These are phyloP conservation scores for Osmerus eperlanus DNA, from an alignment of 2,113 vertebrate genomes.

Conservation along the genomic window DNA sequence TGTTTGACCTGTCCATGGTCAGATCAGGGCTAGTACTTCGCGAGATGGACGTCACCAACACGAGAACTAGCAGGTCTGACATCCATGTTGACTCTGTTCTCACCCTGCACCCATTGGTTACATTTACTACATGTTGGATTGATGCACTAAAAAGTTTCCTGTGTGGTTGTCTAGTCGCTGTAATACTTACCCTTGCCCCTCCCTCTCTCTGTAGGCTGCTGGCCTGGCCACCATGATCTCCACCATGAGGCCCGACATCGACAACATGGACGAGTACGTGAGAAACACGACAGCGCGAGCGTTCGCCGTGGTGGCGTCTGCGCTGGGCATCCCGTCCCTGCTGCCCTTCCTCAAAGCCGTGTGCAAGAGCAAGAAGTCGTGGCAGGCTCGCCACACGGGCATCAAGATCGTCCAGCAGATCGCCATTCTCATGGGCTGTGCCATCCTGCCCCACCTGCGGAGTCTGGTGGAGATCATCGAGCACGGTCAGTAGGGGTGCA, in stretches of 20 bases:
- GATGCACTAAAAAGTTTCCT: neutral
- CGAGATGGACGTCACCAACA: constrained; percentile 55
- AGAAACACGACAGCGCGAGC: constrained; percentile 97
- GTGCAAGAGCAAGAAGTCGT: constrained; percentile 98
- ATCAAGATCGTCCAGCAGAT: constrained; percentile 99
- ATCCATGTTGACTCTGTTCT: constrained; percentile 45
- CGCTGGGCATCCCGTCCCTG: constrained; percentile 95
- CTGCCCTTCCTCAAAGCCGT: constrained; percentile 97
- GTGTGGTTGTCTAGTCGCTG: neutral
- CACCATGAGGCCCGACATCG: constrained; percentile 97
- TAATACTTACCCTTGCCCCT: neutral
- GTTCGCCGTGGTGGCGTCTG: constrained; percentile 96
- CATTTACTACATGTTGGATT: neutral
- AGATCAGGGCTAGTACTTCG: constrained; percentile 61
- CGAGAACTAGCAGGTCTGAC: constrained; percentile 50
- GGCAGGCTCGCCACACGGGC: constrained; percentile 96
- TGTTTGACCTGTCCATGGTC: constrained; percentile 57
- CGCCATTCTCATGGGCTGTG: constrained; percentile 98
- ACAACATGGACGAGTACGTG: constrained; percentile 99
- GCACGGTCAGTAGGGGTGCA: constrained; percentile 79
- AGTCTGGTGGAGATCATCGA: constrained; percentile 99
- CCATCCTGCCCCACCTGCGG: constrained; percentile 95
- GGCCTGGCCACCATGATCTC: constrained; percentile 99
- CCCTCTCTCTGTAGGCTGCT: constrained; percentile 78
- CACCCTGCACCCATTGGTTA: constrained; percentile 63